phyloP scores from a whole-genome alignment of 2,888 invertebrate genomes.

The Lumbricus terrestris region DNA sequence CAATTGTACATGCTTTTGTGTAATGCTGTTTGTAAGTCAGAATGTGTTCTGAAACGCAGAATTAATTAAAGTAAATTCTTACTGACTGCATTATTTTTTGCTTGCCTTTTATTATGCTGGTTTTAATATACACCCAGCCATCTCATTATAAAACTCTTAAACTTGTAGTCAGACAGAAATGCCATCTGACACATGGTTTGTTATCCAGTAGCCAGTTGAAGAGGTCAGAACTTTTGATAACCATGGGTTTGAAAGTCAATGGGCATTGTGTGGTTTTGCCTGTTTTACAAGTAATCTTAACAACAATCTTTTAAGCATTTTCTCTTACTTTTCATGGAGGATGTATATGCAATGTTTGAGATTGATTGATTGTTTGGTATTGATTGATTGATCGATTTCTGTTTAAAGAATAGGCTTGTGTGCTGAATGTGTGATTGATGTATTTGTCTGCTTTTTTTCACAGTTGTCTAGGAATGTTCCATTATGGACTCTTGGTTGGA shows the following conservation, averaged over 20 bases:
- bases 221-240: no score
- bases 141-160: not conserved
- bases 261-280: no score
- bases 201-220: no score
- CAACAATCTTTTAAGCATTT: not conserved
- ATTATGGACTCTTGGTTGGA: slow-evolving; percentile 29
- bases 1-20: no score
- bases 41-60: no score
- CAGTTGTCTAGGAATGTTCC: slow-evolving; percentile 32
- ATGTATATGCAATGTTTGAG: no score
- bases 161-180: no score
- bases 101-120: not conserved
- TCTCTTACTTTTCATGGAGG: not conserved
- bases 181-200: no score
- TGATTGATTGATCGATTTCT: no score
- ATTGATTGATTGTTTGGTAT: not conserved
- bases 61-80: not conserved
- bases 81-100: not conserved
- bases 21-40: no score
- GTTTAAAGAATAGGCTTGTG: not conserved
- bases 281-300: not conserved
- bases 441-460: not conserved
- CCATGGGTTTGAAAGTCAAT: no score
- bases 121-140: not conserved
- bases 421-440: no score